Base-by-base conservation (phyloP, 23 tunicate species). In the Halocynthia aurantium region DNA sequence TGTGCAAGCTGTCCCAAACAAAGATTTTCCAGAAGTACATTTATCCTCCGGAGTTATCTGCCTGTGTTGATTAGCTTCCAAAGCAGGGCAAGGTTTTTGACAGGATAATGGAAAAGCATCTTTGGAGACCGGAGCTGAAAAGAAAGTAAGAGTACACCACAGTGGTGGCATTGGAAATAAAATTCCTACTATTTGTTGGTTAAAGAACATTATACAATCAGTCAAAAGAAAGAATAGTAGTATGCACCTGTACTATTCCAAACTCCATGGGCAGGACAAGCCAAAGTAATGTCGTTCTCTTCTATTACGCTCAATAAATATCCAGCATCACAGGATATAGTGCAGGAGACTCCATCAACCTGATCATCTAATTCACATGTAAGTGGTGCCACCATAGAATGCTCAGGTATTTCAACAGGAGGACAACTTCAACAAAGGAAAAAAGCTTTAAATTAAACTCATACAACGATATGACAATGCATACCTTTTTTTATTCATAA, bases 401-500 rank as follows among this genome's bases (percentile, higher is more conserved):
- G 52, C 0, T 52, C 55, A 13, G 81, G 82, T 7, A 57, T 51
- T 21, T 8, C 58, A 57, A 88, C 61, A 55, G 84, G 80, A 8
- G 81, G 70, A 78, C 95, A 88, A 6, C 95, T 88, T 19, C 13
- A 31, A 31, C 44, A 31, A 31, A 31, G 61, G 53, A 70, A 50
- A 70, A 67, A 67, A 67, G 22, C 20, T n/a, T 11, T 2, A 19
- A 67, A 67, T 67, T 22, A 67, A 67, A n/a, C 72, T n/a, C 12
- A 11, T 22, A 10, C 17, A 17, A 67, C 20, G 2, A n/a, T 67
- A 18, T 15, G 11, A 65, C 70, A 10, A 20, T 65, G 1, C 57
- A 9, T 9, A 74, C 78, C 63, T 74, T 56, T 74, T 74, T 12
- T 54, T 17, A 54, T 74, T 74, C 56, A 53, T 55, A 8, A 51